A percentile compares a stretch with the other conserved stretches of the same genome.
Evolutionary conservation across 2,888 invertebrate genomes (phyloP).

Genomic region (Tetragnatha montana): DNA sequence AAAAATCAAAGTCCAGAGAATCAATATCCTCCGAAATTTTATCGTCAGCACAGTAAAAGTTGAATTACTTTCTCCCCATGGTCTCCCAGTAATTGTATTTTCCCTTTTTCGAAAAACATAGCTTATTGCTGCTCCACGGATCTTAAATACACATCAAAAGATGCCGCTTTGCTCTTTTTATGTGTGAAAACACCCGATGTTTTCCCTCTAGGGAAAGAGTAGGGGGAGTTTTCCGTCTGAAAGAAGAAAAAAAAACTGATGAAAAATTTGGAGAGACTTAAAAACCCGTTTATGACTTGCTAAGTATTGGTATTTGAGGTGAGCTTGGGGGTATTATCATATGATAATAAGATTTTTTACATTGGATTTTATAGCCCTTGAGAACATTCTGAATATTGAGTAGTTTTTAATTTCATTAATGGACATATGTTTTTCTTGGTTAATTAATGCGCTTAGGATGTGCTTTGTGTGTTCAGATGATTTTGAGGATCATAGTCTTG

Average conservation of each 20-base stretch:
- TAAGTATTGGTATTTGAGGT: slow-evolving; percentile 4
- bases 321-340: background rate
- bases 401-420: background rate
- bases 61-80: slow-evolving; percentile 48
- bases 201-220: slow-evolving; percentile 13
- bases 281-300: background rate
- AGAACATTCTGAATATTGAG: background rate
- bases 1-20: slow-evolving; percentile 21
- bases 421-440: too few relatives aligned
- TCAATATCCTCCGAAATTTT: slow-evolving; percentile 42
- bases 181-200: slow-evolving; percentile 57
- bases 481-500: too few relatives aligned
- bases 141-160: slow-evolving; percentile 62
- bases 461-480: too few relatives aligned
- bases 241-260: background rate
- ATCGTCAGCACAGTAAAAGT: slow-evolving; percentile 35
- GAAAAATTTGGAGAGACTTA: background rate
- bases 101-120: slow-evolving; percentile 42
- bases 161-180: slow-evolving; percentile 40
- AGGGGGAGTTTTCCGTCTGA: slow-evolving; percentile 1
- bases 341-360: background rate
- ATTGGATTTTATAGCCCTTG: slow-evolving; percentile 3
- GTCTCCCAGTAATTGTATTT: slow-evolving; percentile 52
- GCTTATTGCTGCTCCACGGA: slow-evolving; percentile 52
- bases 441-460: too few relatives aligned